Evolutionary conservation across 2,797 vertebrate genomes (phyloP).

Genomic region (Myripristis murdjan): DNA sequence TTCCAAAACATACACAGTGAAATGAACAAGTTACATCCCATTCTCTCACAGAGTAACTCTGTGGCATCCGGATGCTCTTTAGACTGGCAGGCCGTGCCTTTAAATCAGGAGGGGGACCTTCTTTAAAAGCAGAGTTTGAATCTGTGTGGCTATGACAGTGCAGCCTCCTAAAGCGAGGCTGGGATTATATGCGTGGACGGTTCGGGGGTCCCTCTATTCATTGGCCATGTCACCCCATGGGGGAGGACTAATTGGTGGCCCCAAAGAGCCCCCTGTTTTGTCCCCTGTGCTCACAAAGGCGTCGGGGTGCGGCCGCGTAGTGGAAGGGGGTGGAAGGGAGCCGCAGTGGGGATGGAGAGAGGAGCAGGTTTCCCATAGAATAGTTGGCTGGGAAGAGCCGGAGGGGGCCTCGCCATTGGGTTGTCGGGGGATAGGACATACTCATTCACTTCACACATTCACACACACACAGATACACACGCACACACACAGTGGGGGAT

Average conservation of each 20-base stretch:
- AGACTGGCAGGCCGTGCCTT: constrained; percentile 66
- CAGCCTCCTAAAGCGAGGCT: constrained; percentile 59
- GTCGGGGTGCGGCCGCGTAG: constrained; percentile 71
- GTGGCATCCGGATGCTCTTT: constrained; percentile 74
- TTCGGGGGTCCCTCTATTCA: constrained; percentile 85
- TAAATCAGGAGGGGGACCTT: constrained; percentile 70
- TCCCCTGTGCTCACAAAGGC: constrained; percentile 82
- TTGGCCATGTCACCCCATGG: constrained; percentile 84
- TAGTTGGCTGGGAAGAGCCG: constrained; percentile 65
- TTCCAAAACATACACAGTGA: constrained; percentile 51
- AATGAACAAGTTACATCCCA: constrained; percentile 66
- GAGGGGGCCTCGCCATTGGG: constrained; percentile 64
- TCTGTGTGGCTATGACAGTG: constrained; percentile 75
- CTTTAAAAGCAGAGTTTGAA: constrained; percentile 70
- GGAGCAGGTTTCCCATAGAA: constrained; percentile 80
- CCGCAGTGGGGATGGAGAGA: constrained; percentile 54
- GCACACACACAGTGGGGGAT: constrained; percentile 72
- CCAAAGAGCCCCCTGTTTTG: constrained; percentile 82
- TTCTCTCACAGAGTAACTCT: constrained; percentile 72
- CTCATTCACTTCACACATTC: no score
- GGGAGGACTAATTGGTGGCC: constrained; percentile 89
- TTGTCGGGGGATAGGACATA: constrained; percentile 76
- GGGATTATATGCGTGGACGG: constrained; percentile 82
- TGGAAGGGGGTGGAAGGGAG: constrained; percentile 60
- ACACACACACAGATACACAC: constrained; percentile 29